A percentile compares a stretch with the other conserved stretches of the same genome.
Conservation (phyloP, 2,888 invertebrate species). For the Ferdinandea cuprea region DNA sequence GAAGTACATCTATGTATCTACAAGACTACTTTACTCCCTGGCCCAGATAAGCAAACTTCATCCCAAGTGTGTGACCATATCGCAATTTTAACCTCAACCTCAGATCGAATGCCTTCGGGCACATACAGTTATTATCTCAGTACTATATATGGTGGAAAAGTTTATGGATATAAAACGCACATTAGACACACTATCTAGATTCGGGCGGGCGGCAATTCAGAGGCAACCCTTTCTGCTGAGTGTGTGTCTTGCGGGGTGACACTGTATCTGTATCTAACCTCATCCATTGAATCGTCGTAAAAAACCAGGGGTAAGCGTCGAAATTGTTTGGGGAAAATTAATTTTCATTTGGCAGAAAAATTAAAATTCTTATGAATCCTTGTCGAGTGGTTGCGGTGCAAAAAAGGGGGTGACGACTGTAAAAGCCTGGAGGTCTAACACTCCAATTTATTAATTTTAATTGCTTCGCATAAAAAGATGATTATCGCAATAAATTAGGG, state of each 20-base stretch:
- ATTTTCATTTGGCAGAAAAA: conserved; percentile 81
- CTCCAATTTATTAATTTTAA: conserved; percentile 81
- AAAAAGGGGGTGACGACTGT: conserved; percentile 15
- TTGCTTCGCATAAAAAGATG: conserved; percentile 76
- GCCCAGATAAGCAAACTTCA: conserved; percentile 56
- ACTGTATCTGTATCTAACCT: neutral
- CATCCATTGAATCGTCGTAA: conserved; percentile 1
- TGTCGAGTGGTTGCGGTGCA: neutral
- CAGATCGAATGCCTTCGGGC: conserved; percentile 67
- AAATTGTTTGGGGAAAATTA: conserved; percentile 79
- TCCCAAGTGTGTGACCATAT: conserved; percentile 37
- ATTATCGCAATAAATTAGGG: conserved; percentile 72
- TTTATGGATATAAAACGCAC: conserved; percentile 74
- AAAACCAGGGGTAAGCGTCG: conserved; percentile 44
- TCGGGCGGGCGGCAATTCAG: too few relatives aligned
- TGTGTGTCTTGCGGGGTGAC: conserved; percentile 16
- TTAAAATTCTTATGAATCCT: conserved; percentile 75
- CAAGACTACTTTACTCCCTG: too few relatives aligned
- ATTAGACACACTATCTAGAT: conserved; percentile 73
- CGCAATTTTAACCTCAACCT: conserved; percentile 69
- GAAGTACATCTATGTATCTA: neutral
- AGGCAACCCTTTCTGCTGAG: conserved; percentile 45
- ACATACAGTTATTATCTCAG: conserved; percentile 59
- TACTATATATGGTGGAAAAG: conserved; percentile 52
- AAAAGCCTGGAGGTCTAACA: conserved; percentile 56